Percentiles rank a stretch among this genome's conserved stretches.
Conservation (phyloP, 1,140 invertebrate species). For the Trypoxylus dichotomus region DNA sequence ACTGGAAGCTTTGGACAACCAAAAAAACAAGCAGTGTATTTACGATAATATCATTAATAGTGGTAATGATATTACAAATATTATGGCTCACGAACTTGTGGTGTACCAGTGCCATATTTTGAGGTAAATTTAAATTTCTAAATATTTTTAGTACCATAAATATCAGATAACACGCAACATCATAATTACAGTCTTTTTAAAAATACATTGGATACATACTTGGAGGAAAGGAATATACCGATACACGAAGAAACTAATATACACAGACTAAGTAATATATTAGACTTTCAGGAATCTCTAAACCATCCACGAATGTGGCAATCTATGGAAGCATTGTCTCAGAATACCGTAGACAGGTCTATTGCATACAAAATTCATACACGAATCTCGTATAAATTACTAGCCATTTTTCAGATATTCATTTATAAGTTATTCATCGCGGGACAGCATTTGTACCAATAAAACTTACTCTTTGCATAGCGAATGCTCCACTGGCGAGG, state of each 20-base stretch:
- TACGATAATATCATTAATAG: slow-evolving; percentile 44
- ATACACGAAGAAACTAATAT: neutral
- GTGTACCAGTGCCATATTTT: slow-evolving; percentile 46
- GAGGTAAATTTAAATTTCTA: slow-evolving; percentile 37
- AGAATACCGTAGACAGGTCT: neutral
- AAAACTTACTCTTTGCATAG: neutral
- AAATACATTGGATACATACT: slow-evolving; percentile 1
- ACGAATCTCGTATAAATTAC: neutral
- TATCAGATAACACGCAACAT: neutral
- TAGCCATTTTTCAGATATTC: slow-evolving; percentile 9
- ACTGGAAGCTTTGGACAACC: slow-evolving; percentile 45
- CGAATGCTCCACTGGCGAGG: slow-evolving; percentile 9
- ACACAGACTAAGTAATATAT: slow-evolving; percentile 12
- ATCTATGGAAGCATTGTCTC: neutral
- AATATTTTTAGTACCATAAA: neutral
- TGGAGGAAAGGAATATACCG: neutral
- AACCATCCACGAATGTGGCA: neutral
- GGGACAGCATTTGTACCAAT: slow-evolving; percentile 19
- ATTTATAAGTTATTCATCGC: neutral
- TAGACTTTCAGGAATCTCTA: slow-evolving; percentile 25
- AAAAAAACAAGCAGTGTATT: slow-evolving; percentile 42
- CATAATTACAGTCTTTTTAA: neutral
- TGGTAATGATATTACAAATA: slow-evolving; percentile 36
- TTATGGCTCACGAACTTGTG: slow-evolving; percentile 46
- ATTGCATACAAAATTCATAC: neutral